Evolutionary conservation across 2,888 invertebrate species (phyloP), one percentile per base, ranked within the genome.

Genomic region (Eupithecia insigniata): DNA sequence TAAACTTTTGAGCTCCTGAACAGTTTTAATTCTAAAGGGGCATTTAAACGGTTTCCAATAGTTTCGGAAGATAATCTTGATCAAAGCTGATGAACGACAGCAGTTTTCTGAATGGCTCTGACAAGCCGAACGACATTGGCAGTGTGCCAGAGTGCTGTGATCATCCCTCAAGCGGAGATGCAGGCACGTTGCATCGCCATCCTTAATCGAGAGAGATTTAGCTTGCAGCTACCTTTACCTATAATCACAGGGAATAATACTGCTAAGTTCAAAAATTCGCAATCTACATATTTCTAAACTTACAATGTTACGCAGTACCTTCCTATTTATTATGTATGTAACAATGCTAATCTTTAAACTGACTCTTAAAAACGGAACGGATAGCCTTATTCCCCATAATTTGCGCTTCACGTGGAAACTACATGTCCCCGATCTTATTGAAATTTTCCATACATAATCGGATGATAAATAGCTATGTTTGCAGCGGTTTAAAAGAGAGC

Each of bases 111-210:
- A 76, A 79, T 82, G 81, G 82, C 76, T 81, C 78, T 81, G 82
- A 81, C 79, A 82, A 72, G 78, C 76, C 70, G 76, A 72, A 78
- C 70, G 67, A 36, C 68, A 62, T 82, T 87, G 86, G 86, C 80
- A 26, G 71, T 32, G 18, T 70, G 85, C 86, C 87, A 87, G 78
- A 46, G 28, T 60, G 75, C 69, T 69, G 58, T 76, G 74, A 78
- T 79, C 80, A 81, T 82, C 76, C 74, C 76, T 78, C 79, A 72
- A 71, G 36, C 78, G 64, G 67, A 26, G 66, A 61, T 71, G 73
- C 74, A 72, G 70, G 70, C 76, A 77, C 77, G 78, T 77, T 70
- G 67, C 71, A 67, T 10, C 62, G 68, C 32, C 64, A 55, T 61
- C 32, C 32, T 51, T 32, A 36, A 39, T 58, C 18, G 51, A 32